Base-by-base conservation (phyloP, 2,797 vertebrate genomes). In the Allobates femoralis region DNA sequence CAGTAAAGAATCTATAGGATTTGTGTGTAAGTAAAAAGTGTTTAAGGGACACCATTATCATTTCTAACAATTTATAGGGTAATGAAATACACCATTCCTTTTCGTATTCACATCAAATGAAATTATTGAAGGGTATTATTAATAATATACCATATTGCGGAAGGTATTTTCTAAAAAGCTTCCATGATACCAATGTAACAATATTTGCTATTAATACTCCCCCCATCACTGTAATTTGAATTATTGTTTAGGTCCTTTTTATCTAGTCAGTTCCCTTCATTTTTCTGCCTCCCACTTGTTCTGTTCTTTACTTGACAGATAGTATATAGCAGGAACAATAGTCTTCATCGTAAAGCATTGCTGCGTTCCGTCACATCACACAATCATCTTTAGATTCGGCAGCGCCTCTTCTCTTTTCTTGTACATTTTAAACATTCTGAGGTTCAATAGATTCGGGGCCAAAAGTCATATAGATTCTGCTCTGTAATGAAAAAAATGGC, bases 301-400 rank as follows among this genome's bases (percentile, higher is more conserved):
- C 58, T 82, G 79, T 86, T 86, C 73, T 67, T 77, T 55, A 56
- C 60, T 67, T 86, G 85, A 86, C 79, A 86, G 85, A 82, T 82
- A 82, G 62, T 86, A 75, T 82, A 86, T 56, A 82, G 71, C 14
- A 56, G 10, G 71, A 82, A 82, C 79, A 86, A 82, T 77, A 60
- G 85, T 81, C 58, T 86, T 82, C 23, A 77, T 82, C 73, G 55
- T 76, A 76, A 81, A 76, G 85, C 79, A 32, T 12, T 14, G 56
- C 77, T 78, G 78, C 58, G 41, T 79, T 78, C 78, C 71, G 78
- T 77, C 75, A 79, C 86, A 83, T 66, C 64, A 83, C 19, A 77
- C 30, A 66, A 32, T 62, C 58, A 55, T 77, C 77, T 83, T 77
- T 23, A 79, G 73, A 79, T 74, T 34, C 37, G 16, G 55, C 18